These are phyloP conservation scores for Rhamnusium bicolor DNA, from an alignment of 2,888 invertebrate species.

Conservation along the genomic window DNA sequence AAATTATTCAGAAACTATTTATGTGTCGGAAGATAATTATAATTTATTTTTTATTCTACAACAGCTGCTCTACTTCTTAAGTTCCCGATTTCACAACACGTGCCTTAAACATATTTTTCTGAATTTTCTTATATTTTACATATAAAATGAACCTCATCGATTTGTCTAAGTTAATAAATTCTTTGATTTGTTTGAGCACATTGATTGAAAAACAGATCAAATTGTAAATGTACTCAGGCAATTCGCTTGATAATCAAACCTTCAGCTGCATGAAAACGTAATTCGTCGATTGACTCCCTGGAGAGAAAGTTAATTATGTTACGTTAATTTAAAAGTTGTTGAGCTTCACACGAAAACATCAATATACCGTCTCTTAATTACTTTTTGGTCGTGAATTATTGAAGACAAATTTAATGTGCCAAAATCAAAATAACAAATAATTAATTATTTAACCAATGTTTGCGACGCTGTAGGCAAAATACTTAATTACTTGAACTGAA, in stretches of 20 bases:
- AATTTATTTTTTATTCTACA: too few species aligned
- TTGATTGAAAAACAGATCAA: neutral
- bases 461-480: too few species aligned
- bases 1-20: too few species aligned
- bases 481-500: too few species aligned
- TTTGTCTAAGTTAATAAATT: neutral
- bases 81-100: neutral
- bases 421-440: neutral
- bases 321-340: constrained; percentile 6
- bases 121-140: neutral
- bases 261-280: neutral
- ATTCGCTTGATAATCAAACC: neutral
- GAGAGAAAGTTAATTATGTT: constrained; percentile 3
- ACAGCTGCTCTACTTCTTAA: too few species aligned
- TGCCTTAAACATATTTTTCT: neutral
- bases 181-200: neutral
- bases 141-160: neutral
- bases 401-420: neutral
- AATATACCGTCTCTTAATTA: neutral
- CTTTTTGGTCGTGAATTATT: neutral
- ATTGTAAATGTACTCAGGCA: neutral
- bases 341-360: neutral
- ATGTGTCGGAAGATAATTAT: too few species aligned
- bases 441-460: neutral
- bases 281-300: neutral